These are phyloP conservation scores for Metaphire vulgaris DNA, from an alignment of 1,140 invertebrate species.

Conservation along the genomic window DNA sequence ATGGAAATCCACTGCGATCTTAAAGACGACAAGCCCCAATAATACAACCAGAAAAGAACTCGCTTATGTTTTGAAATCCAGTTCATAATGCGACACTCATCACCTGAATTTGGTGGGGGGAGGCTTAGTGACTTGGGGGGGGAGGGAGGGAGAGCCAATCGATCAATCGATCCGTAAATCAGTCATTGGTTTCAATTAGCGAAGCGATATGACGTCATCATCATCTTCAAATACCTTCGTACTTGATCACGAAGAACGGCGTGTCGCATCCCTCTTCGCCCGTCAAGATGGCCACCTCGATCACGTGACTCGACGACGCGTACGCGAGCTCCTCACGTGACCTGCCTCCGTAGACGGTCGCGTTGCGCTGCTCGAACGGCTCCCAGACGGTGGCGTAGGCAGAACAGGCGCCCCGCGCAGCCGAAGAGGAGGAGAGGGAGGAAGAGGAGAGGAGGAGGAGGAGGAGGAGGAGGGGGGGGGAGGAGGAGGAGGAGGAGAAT, in stretches of 20 bases:
- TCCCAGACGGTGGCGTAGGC: conserved; percentile 21
- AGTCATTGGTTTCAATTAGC: too few relatives aligned
- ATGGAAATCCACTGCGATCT: too few relatives aligned
- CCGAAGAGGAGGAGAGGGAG: background rate
- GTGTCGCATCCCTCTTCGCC: background rate
- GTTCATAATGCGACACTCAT: too few relatives aligned
- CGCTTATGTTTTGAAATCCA: too few relatives aligned
- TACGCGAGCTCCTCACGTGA: background rate
- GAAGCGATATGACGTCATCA: too few relatives aligned
- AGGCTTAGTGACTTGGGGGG: too few relatives aligned
- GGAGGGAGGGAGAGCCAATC: too few relatives aligned
- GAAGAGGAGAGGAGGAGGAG: background rate
- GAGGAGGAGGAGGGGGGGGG: background rate
- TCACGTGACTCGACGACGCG: background rate
- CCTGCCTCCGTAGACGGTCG: conserved; percentile 14
- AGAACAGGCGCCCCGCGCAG: background rate
- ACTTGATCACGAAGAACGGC: background rate
- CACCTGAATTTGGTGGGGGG: too few relatives aligned
- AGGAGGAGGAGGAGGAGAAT: background rate
- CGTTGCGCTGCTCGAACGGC: background rate
- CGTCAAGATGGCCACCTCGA: background rate
- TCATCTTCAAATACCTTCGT: conserved; percentile 7
- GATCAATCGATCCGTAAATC: too few relatives aligned
- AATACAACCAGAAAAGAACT: too few relatives aligned
- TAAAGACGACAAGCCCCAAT: too few relatives aligned